Evolutionary conservation across 2,888 invertebrate genomes (phyloP).

Genomic region (Cerastis leucographa): DNA sequence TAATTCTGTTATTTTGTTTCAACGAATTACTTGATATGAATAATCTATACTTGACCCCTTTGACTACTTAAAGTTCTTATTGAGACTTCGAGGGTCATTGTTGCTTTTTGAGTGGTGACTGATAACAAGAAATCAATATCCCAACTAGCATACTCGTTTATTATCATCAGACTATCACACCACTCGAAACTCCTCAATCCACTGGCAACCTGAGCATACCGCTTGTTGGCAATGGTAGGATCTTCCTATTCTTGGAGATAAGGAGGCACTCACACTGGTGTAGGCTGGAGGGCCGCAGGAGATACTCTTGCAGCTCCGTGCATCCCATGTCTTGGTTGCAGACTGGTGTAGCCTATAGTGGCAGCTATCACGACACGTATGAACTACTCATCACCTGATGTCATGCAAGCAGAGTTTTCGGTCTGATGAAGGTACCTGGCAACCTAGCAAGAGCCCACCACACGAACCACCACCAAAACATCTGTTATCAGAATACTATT

Average conservation of each 20-base stretch:
- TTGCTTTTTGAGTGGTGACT: background rate
- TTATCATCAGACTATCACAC: no score
- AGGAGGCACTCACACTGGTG: no score
- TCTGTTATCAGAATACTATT: no score
- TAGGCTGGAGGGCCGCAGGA: no score
- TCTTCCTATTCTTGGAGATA: no score
- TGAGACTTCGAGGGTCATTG: background rate
- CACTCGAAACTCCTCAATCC: no score
- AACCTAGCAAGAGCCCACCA: background rate
- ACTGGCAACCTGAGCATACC: no score
- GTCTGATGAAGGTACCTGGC: background rate
- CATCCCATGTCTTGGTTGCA: no score
- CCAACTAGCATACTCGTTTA: no score
- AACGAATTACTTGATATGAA: conserved; percentile 22
- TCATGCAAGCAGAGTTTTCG: background rate
- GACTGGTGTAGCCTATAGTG: background rate
- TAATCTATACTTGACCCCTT: conserved; percentile 19
- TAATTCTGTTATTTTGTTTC: conserved; percentile 28
- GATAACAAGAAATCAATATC: background rate
- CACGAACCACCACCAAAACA: background rate
- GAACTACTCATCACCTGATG: background rate
- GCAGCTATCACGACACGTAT: background rate
- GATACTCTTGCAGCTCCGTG: no score
- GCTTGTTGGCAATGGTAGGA: no score
- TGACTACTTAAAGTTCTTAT: background rate